Evolutionary conservation across 1,140 invertebrate species (phyloP).

Genomic region (Leptopilina boulardi): DNA sequence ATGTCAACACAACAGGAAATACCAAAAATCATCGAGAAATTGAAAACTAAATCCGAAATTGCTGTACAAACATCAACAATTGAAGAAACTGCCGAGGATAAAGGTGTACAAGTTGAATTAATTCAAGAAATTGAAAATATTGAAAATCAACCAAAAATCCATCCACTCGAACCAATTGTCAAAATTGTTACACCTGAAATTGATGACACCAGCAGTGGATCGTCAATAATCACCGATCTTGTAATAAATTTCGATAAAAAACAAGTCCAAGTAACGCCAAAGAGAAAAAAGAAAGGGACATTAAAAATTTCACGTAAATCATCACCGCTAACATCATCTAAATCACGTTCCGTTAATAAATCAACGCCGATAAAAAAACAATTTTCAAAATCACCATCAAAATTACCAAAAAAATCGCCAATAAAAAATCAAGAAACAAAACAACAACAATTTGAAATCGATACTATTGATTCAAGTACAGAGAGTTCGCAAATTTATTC

Average conservation of each 20-base stretch:
- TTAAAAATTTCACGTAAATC: constrained; percentile 41
- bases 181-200: constrained; percentile 62
- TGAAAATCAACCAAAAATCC: constrained; percentile 23
- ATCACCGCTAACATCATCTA: constrained; percentile 40
- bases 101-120: constrained; percentile 65
- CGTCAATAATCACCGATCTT: constrained; percentile 56
- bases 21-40: constrained; percentile 45
- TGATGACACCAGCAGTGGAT: constrained; percentile 58
- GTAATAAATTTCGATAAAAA: constrained; percentile 63
- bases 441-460: constrained; percentile 17
- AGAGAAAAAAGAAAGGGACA: constrained; percentile 46
- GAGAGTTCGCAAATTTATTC: constrained; percentile 60
- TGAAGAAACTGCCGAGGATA: constrained; percentile 56
- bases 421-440: not conserved
- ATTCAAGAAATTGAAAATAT: not conserved
- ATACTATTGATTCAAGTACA: constrained; percentile 59
- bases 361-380: constrained; percentile 49
- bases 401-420: constrained; percentile 46
- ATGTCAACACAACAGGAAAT: constrained; percentile 54
- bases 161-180: constrained; percentile 63
- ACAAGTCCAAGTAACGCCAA: constrained; percentile 61
- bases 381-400: constrained; percentile 48
- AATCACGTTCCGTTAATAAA: constrained; percentile 53
- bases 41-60: constrained; percentile 51
- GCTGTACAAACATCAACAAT: constrained; percentile 63